Conservation (phyloP, 2,888 invertebrate genomes). For the Cheilosia impressa region DNA sequence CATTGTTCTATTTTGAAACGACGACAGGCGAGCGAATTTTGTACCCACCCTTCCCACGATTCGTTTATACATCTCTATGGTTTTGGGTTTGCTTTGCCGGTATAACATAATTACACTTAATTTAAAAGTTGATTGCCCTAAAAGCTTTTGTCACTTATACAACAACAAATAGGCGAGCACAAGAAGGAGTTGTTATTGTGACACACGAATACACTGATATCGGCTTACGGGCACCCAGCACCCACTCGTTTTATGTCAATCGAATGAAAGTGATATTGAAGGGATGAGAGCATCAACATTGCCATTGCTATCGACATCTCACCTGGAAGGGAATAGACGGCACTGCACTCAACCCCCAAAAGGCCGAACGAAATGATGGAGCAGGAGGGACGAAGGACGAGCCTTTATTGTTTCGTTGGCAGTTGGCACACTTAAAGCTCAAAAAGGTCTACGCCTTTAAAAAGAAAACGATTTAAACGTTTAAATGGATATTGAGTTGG, state of each 20-base stretch:
- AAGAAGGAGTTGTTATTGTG: slow-evolving; percentile 25
- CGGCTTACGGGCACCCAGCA: not conserved
- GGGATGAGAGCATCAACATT: slow-evolving; percentile 16
- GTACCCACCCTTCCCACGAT: slow-evolving; percentile 4
- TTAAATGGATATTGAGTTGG: not conserved
- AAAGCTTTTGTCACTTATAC: slow-evolving; percentile 70
- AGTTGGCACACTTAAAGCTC: slow-evolving; percentile 5
- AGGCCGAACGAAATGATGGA: slow-evolving; percentile 4
- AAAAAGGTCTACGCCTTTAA: slow-evolving; percentile 4
- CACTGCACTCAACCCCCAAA: slow-evolving; percentile 8
- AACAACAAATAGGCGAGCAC: not conserved
- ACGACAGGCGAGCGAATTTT: slow-evolving; percentile 29
- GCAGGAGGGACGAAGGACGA: not conserved
- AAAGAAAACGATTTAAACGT: slow-evolving; percentile 30
- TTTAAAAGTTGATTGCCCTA: slow-evolving; percentile 72
- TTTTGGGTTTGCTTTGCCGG: slow-evolving; percentile 42
- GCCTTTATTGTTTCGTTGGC: slow-evolving; percentile 19
- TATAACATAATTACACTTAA: slow-evolving; percentile 70
- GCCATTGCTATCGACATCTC: slow-evolving; percentile 27
- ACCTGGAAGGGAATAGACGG: slow-evolving; percentile 39
- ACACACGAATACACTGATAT: slow-evolving; percentile 44
- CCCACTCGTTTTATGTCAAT: slow-evolving; percentile 30
- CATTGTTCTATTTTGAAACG: slow-evolving; percentile 38
- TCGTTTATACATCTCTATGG: slow-evolving; percentile 15
- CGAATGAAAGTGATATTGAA: slow-evolving; percentile 49